Conservation (phyloP, 2,113 vertebrate species). For the Caranx melampygus region DNA sequence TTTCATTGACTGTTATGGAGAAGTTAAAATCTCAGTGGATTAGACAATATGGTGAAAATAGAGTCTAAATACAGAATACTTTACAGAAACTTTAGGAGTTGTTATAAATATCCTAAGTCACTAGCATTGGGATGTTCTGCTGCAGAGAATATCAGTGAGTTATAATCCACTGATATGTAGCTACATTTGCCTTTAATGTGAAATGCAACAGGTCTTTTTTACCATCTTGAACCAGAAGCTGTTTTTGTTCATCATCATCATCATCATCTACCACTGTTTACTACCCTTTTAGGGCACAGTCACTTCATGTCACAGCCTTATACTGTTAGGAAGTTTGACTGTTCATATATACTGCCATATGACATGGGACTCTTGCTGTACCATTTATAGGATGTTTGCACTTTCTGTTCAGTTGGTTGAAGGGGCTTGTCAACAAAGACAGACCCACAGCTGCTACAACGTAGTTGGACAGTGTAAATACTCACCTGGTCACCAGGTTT, state of each 20-base stretch:
- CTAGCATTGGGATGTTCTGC: too few species aligned
- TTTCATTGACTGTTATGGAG: background rate
- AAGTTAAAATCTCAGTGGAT: background rate
- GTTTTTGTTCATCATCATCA: background rate
- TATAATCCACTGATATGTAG: too few species aligned
- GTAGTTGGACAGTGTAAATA: background rate
- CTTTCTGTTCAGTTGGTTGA: background rate
- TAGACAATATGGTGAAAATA: too few species aligned
- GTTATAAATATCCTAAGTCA: too few species aligned
- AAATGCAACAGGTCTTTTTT: background rate
- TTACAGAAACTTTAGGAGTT: too few species aligned
- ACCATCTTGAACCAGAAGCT: background rate
- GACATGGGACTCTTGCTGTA: fast-evolving
- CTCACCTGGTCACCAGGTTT: constrained; percentile 96
- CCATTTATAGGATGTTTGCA: background rate
- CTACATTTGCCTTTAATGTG: too few species aligned
- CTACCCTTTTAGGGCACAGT: background rate
- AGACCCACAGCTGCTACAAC: background rate
- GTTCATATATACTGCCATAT: background rate
- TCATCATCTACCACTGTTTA: background rate
- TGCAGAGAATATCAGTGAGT: too few species aligned
- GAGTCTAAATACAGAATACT: too few species aligned
- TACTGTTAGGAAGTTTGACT: background rate
- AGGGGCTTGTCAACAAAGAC: background rate
- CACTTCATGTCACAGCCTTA: background rate